These are phyloP conservation scores for Ornithoptera alexandrae DNA, from an alignment of 2,888 invertebrate species.

Conservation along the genomic window DNA sequence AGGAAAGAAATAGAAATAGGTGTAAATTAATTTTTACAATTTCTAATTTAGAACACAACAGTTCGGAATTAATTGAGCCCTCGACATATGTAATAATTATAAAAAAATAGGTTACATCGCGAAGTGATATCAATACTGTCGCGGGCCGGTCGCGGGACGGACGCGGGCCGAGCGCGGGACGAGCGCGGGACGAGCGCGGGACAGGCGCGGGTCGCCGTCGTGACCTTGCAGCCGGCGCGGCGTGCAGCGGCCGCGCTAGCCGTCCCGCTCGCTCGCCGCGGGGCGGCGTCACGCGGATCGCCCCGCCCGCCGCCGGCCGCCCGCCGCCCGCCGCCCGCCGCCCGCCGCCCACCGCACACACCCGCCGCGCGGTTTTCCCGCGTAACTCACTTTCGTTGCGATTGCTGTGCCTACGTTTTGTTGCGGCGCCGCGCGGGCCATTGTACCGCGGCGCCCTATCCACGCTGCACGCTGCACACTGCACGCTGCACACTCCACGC, in stretches of 20 bases:
- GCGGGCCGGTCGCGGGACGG: too few species aligned
- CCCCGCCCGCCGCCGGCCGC: slow-evolving; percentile 76
- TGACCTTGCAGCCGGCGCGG: slow-evolving; percentile 58
- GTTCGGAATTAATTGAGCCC: too few species aligned
- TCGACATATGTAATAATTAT: background rate
- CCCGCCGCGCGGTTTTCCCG: slow-evolving; percentile 53
- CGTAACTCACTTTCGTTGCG: slow-evolving; percentile 59
- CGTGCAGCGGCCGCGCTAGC: slow-evolving; percentile 34
- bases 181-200: slow-evolving; percentile 16
- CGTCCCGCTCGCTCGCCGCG: slow-evolving; percentile 54
- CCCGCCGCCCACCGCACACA: slow-evolving; percentile 71
- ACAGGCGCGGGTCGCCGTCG: slow-evolving; percentile 33
- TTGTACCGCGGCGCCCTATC: background rate
- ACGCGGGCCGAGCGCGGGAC: slow-evolving; percentile 23
- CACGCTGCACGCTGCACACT: too few species aligned
- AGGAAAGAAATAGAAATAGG: too few species aligned
- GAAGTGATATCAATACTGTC: slow-evolving; percentile 25
- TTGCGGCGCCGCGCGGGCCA: slow-evolving; percentile 33
- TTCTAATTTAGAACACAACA: too few species aligned
- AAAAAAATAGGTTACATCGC: slow-evolving; percentile 4
- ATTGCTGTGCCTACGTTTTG: slow-evolving; percentile 40
- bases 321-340: slow-evolving; percentile 65
- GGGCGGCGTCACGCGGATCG: slow-evolving; percentile 37
- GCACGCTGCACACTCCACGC: too few species aligned
- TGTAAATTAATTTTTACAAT: too few species aligned